Percentiles rank a stretch among this genome's conserved stretches.
These are phyloP conservation scores for Sinonovacula constricta DNA, from an alignment of 1,140 invertebrate genomes.

Conservation along the genomic window DNA sequence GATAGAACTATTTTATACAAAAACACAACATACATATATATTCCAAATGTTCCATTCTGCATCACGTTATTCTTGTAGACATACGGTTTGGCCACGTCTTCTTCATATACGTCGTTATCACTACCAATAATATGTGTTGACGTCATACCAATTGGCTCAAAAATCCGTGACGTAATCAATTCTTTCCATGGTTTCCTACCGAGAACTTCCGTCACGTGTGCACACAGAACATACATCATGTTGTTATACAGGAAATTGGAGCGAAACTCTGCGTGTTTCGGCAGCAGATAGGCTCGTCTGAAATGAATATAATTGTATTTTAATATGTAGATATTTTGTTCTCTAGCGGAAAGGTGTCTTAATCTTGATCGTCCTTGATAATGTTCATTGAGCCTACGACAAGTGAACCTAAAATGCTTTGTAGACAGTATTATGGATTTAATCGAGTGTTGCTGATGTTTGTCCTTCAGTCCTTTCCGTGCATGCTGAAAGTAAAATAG, in stretches of 20 bases:
- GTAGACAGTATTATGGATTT: too few relatives aligned
- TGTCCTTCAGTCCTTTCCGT: too few relatives aligned
- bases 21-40: too few relatives aligned
- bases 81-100: conserved; percentile 42
- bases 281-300: conserved; percentile 59
- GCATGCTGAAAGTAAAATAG: too few relatives aligned
- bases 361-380: too few relatives aligned
- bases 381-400: too few relatives aligned
- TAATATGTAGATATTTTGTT: too few relatives aligned
- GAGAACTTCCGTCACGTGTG: conserved; percentile 56
- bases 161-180: conserved; percentile 44
- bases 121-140: conserved; percentile 45
- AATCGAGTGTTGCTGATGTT: too few relatives aligned
- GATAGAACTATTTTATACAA: too few relatives aligned
- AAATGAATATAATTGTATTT: too few relatives aligned
- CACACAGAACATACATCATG: conserved; percentile 63
- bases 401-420: too few relatives aligned
- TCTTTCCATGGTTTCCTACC: conserved; percentile 56
- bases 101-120: conserved; percentile 11
- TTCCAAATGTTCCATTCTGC: conserved; percentile 7
- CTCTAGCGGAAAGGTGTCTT: too few relatives aligned
- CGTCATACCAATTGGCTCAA: conserved; percentile 61
- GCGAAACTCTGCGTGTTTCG: conserved; percentile 40
- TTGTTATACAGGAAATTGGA: conserved; percentile 59
- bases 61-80: conserved; percentile 7